Conservation (phyloP, 1,140 invertebrate species). For the Panonychus citri region DNA sequence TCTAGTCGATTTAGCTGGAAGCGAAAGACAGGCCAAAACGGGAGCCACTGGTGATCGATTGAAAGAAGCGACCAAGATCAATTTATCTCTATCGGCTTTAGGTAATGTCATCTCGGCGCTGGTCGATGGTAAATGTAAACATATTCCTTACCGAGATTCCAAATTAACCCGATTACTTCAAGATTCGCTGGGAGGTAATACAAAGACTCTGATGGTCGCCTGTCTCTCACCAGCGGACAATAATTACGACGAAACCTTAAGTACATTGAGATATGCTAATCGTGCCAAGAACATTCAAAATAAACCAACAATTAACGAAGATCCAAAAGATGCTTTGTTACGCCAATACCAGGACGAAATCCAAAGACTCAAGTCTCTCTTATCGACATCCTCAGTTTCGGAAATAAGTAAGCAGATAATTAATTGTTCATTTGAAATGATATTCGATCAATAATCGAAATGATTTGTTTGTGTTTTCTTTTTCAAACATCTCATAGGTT, state of each 20-base stretch:
- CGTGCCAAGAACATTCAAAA: constrained; percentile 82
- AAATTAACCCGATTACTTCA: constrained; percentile 69
- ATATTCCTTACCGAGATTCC: constrained; percentile 75
- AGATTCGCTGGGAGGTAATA: constrained; percentile 80
- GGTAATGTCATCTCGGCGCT: constrained; percentile 85
- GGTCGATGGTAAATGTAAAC: constrained; percentile 64
- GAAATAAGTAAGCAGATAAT: neutral
- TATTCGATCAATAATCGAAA: too few relatives aligned
- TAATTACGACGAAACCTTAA: constrained; percentile 73
- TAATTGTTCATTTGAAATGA: neutral
- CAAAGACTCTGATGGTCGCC: constrained; percentile 79
- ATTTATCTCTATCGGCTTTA: constrained; percentile 71
- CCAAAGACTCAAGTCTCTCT: constrained; percentile 39
- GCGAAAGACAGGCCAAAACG: constrained; percentile 61
- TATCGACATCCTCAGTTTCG: constrained; percentile 4
- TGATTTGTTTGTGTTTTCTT: too few relatives aligned
- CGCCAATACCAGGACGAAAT: constrained; percentile 70
- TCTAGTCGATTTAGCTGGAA: constrained; percentile 69
- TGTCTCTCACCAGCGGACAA: constrained; percentile 67
- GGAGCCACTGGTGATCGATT: constrained; percentile 60
- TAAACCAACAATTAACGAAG: constrained; percentile 73
- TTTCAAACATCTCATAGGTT: too few relatives aligned
- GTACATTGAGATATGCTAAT: constrained; percentile 59
- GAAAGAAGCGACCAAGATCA: constrained; percentile 84
- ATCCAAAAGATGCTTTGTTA: constrained; percentile 72